Evolutionary conservation across 2,113 vertebrate genomes (phyloP).

Genomic region (Andinoacara biseriatus): DNA sequence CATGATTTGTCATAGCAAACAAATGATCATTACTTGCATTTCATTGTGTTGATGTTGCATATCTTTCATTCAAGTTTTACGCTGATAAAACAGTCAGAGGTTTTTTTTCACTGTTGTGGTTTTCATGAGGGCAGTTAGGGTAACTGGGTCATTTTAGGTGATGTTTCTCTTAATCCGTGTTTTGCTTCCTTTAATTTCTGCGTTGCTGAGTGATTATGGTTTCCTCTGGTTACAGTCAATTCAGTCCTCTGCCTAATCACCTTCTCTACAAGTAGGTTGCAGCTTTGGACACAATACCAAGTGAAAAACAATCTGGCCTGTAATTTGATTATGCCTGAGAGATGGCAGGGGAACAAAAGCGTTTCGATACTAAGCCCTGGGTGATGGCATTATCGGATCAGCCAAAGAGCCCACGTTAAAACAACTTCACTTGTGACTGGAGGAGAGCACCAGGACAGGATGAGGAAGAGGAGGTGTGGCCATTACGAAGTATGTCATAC

Average conservation of each 20-base stretch:
- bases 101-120: not conserved
- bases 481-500: not conserved
- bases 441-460: not conserved
- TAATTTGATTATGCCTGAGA: not conserved
- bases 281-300: not conserved
- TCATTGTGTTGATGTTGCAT: too few relatives aligned
- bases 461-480: not conserved
- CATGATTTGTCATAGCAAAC: too few relatives aligned
- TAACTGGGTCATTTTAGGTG: not conserved
- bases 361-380: not conserved
- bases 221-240: constrained; percentile 13
- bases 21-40: too few relatives aligned
- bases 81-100: not conserved
- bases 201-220: not conserved
- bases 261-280: not conserved
- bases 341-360: constrained; percentile 14
- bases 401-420: not conserved
- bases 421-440: not conserved
- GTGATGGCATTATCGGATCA: not conserved
- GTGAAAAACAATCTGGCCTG: not conserved
- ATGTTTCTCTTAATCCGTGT: not conserved
- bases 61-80: not conserved
- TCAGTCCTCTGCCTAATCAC: not conserved
- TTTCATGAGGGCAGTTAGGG: not conserved
- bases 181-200: not conserved